A percentile compares a stretch with the other conserved stretches of the same genome.
Conservation (phyloP, 2,888 invertebrate species). For the Standfussiana lucernea region DNA sequence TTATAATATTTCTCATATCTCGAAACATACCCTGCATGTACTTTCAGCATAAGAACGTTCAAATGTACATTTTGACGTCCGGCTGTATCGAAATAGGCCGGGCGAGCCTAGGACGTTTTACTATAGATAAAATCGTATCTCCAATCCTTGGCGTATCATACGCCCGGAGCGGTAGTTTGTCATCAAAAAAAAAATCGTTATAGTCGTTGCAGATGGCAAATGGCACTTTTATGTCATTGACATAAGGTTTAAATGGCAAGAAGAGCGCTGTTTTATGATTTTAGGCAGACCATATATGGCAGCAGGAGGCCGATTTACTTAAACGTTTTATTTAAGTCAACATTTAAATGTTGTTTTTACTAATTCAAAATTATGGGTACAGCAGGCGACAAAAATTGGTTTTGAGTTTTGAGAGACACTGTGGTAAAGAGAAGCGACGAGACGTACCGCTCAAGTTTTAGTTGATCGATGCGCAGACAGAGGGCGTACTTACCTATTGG, state of each 20-base stretch:
- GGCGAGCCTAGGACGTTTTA: too few species aligned
- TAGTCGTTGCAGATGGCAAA: neutral
- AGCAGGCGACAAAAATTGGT: neutral
- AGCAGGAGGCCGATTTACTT: neutral
- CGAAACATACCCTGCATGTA: neutral
- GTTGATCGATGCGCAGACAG: constrained; percentile 34
- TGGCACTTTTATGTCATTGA: neutral
- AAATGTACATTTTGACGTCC: too few species aligned
- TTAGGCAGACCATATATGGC: too few species aligned
- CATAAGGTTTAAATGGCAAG: neutral
- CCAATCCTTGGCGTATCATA: neutral
- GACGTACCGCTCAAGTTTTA: constrained; percentile 40
- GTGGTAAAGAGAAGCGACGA: constrained; percentile 11
- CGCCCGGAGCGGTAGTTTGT: neutral
- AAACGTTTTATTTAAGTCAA: too few species aligned
- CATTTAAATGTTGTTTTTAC: neutral
- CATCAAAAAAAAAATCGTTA: neutral
- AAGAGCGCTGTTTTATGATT: neutral
- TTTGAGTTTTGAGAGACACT: constrained; percentile 25
- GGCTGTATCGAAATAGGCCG: too few species aligned
- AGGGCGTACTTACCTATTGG: constrained; percentile 84
- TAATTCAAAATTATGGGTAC: neutral
- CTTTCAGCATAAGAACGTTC: too few species aligned
- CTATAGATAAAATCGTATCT: neutral
- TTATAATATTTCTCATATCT: constrained; percentile 5